Percentiles rank a stretch among this genome's conserved stretches.
Evolutionary conservation across 2,113 vertebrate genomes (phyloP).

Genomic region (Cromileptes altivelis): DNA sequence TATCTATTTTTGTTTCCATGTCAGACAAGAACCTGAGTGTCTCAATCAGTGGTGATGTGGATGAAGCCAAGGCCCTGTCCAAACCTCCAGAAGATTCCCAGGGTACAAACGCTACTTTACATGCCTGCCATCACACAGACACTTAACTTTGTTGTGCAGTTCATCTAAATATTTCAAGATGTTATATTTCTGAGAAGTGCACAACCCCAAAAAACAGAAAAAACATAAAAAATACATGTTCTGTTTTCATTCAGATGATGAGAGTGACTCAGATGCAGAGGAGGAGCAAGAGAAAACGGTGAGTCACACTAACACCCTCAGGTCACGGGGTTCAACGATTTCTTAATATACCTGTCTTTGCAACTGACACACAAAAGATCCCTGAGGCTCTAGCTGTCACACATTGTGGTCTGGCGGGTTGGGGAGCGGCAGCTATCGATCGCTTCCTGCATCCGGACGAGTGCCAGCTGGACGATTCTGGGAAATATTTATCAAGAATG

Average conservation of each 20-base stretch:
- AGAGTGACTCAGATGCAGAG: slow-evolving; percentile 96
- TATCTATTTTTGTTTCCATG: slow-evolving; percentile 50
- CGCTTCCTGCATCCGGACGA: slow-evolving; percentile 36
- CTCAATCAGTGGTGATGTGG: slow-evolving; percentile 94
- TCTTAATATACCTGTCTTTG: slow-evolving; percentile 36
- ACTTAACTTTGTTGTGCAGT: background rate
- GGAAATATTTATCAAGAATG: slow-evolving; percentile 54
- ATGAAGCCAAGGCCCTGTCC: slow-evolving; percentile 96
- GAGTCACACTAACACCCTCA: slow-evolving; percentile 61
- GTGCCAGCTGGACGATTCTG: slow-evolving; percentile 34
- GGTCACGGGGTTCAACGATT: slow-evolving; percentile 48
- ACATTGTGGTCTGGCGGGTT: slow-evolving; percentile 12
- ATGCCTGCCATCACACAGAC: background rate
- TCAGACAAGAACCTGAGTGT: slow-evolving; percentile 93
- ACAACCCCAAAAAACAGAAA: background rate
- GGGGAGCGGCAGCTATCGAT: slow-evolving; percentile 47
- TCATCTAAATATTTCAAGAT: background rate
- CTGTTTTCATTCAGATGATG: slow-evolving; percentile 88
- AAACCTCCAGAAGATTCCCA: slow-evolving; percentile 97
- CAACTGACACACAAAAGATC: slow-evolving; percentile 31
- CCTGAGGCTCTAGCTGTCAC: slow-evolving; percentile 21
- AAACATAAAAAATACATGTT: background rate
- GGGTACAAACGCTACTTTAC: slow-evolving; percentile 81
- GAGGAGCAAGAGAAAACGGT: slow-evolving; percentile 98
- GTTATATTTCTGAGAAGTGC: background rate